Percentiles rank a stretch among this genome's conserved stretches.
Conservation (phyloP, 2,113 vertebrate genomes). For the Ovis canadensis region DNA sequence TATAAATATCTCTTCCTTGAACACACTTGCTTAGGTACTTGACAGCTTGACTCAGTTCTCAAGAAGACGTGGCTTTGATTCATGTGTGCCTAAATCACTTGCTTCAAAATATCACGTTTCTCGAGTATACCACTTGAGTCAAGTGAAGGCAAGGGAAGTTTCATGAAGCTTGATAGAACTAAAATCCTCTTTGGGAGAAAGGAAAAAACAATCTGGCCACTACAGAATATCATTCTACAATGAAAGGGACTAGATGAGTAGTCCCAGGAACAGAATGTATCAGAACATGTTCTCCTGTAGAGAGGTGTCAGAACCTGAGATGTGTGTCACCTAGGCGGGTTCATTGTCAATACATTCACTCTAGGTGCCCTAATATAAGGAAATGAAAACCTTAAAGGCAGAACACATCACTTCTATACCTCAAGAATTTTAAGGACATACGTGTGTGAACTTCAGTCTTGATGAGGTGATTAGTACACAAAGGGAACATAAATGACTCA, state of each 20-base stretch:
- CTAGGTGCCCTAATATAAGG: not conserved
- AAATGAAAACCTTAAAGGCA: not conserved
- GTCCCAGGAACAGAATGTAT: not conserved
- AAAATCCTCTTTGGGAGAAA: slow-evolving; percentile 15
- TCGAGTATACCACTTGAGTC: not conserved
- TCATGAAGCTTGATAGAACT: not conserved
- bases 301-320: not conserved
- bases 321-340: not conserved
- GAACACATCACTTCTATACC: not conserved
- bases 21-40: not conserved
- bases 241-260: not conserved
- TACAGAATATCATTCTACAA: not conserved
- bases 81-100: not conserved
- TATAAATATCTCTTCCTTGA: not conserved
- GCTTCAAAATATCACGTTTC: not conserved
- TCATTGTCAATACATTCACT: not conserved
- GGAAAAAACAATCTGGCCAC: not conserved
- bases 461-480: not conserved
- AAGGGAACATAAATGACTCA: slow-evolving; percentile 9
- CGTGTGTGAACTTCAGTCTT: not conserved
- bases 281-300: not conserved
- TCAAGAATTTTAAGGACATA: not conserved
- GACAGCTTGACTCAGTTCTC: not conserved
- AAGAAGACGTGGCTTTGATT: not conserved
- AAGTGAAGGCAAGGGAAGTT: not conserved